A percentile compares a stretch with the other conserved stretches of the same genome.
These are phyloP conservation scores for Minunthozetes semirufus DNA, from an alignment of 2,888 invertebrate species.

Conservation along the genomic window DNA sequence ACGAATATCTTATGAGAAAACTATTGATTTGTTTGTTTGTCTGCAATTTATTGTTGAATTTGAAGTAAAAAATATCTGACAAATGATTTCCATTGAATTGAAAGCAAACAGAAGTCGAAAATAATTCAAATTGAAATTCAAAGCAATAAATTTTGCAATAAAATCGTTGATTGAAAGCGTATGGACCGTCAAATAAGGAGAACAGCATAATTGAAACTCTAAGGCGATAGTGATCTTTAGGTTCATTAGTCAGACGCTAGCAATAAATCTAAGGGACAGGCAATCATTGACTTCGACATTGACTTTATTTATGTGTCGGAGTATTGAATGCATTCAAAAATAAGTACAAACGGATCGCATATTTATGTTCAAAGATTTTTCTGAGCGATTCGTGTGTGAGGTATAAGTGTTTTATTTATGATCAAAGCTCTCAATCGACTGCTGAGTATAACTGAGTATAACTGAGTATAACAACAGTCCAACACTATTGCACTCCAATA, in stretches of 20 bases:
- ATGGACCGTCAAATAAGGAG: no score
- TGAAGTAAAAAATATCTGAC: neutral
- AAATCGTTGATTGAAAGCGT: no score
- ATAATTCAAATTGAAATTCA: neutral
- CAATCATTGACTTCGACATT: neutral
- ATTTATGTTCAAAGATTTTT: neutral
- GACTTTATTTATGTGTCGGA: neutral
- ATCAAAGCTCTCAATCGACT: neutral
- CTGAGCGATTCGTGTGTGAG: neutral
- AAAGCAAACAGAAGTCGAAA: neutral
- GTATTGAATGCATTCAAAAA: neutral
- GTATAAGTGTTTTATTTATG: constrained; percentile 9
- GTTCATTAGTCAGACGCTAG: neutral
- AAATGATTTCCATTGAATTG: neutral
- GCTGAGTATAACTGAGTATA: constrained; percentile 5
- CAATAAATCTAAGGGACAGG: neutral
- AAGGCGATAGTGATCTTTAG: neutral
- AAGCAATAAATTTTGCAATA: neutral
- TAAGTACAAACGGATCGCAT: neutral
- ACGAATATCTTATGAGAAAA: no score
- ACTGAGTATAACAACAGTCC: no score
- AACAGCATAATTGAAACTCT: neutral
- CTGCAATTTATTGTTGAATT: neutral
- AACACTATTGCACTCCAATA: neutral
- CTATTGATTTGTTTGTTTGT: neutral